phyloP scores from a whole-genome alignment of 2,113 vertebrate species.

The Neopipo cinnamomea region DNA sequence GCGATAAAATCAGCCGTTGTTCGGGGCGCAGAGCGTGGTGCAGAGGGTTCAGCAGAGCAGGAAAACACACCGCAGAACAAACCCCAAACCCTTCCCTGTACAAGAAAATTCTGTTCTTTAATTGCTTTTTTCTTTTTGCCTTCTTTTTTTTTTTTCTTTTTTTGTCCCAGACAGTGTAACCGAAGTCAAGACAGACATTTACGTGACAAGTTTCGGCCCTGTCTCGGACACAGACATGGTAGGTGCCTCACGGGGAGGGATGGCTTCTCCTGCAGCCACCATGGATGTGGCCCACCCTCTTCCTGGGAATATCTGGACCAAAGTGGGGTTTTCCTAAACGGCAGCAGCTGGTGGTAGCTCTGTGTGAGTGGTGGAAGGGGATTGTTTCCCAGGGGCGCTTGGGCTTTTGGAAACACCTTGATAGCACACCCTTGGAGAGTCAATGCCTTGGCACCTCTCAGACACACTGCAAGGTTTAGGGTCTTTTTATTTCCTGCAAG shows the following conservation, averaged over 20 bases:
- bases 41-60: neutral
- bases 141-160: neutral
- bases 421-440: neutral
- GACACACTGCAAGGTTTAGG: neutral
- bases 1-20: neutral
- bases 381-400: neutral
- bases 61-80: neutral
- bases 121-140: neutral
- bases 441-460: neutral
- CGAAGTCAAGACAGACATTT: conserved; percentile 98
- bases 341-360: neutral
- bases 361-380: neutral
- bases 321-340: neutral
- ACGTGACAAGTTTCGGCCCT: conserved; percentile 96
- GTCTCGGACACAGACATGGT: conserved; percentile 99
- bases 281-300: rapidly evolving
- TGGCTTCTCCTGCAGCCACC: neutral
- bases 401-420: neutral
- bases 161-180: conserved; percentile 87
- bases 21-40: neutral
- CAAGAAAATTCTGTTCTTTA: conserved; percentile 8
- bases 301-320: neutral
- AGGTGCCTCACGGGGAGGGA: neutral
- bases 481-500: neutral
- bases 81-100: neutral